These are phyloP conservation scores for Anguilla anguilla DNA, from an alignment of 2,797 vertebrate genomes.

Conservation along the genomic window DNA sequence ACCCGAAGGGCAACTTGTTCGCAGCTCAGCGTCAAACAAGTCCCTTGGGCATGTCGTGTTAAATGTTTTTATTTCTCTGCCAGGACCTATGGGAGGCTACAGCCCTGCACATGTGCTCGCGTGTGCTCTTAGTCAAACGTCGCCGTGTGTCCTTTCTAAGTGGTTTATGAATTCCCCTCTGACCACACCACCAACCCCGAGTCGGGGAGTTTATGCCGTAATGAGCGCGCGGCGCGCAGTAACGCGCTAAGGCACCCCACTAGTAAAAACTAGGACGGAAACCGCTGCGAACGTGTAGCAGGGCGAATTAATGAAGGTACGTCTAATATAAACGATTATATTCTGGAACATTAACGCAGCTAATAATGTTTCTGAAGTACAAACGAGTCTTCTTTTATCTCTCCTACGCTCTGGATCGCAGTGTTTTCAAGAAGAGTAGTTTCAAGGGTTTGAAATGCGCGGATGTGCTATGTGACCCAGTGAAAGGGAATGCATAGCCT, in stretches of 20 bases:
- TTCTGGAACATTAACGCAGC: no score
- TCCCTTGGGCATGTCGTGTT: conserved; percentile 24
- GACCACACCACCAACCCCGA: conserved; percentile 57
- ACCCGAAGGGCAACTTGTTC: neutral
- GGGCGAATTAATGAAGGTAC: neutral
- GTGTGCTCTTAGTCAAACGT: conserved; percentile 64
- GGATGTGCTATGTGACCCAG: no score
- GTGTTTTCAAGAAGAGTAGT: no score
- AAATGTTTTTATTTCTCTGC: conserved; percentile 34
- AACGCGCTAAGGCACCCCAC: neutral
- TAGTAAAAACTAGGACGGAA: neutral
- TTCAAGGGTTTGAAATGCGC: no score
- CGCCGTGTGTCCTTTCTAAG: conserved; percentile 66
- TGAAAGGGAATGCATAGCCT: no score
- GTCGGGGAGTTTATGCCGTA: conserved; percentile 33
- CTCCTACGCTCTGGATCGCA: no score
- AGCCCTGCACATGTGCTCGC: conserved; percentile 48
- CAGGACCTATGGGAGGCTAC: conserved; percentile 19
- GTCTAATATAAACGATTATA: neutral
- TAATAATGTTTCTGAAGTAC: no score
- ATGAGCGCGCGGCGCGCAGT: neutral
- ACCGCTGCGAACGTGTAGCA: neutral
- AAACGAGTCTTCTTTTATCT: no score
- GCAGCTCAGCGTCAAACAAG: conserved; percentile 20
- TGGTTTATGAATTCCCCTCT: conserved; percentile 65